Percentiles rank a stretch among this genome's conserved stretches.
Conservation (phyloP, 2,888 invertebrate genomes). For the Pandemis corylana region DNA sequence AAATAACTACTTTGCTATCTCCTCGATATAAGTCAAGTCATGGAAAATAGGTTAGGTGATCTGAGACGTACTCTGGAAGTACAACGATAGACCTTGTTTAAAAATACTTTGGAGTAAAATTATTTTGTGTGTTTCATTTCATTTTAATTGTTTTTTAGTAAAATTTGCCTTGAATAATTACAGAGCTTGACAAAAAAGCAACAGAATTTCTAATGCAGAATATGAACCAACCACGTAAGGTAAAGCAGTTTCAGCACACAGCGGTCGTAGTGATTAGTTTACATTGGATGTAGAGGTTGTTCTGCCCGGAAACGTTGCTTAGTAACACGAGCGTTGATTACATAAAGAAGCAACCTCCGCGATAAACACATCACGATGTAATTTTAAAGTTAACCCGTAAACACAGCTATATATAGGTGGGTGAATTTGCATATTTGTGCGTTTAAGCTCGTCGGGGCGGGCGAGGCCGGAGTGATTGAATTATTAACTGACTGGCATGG, state of each 20-base stretch:
- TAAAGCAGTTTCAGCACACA: neutral
- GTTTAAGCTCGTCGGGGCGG: conserved; percentile 58
- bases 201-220: neutral
- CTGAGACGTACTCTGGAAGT: too few relatives aligned
- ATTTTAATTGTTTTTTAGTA: too few relatives aligned
- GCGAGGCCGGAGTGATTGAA: conserved; percentile 73
- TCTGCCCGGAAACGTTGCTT: conserved; percentile 12
- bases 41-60: too few relatives aligned
- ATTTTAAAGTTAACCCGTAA: conserved; percentile 67
- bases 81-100: too few relatives aligned
- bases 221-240: neutral
- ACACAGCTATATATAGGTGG: conserved; percentile 51
- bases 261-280: conserved; percentile 9
- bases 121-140: too few relatives aligned
- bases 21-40: too few relatives aligned
- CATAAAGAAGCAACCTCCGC: conserved; percentile 51
- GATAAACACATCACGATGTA: conserved; percentile 61
- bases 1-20: too few relatives aligned
- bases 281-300: conserved; percentile 1
- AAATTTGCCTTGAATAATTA: neutral
- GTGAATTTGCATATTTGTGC: conserved; percentile 76
- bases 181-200: neutral
- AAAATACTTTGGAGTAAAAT: too few relatives aligned
- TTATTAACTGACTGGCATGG: conserved; percentile 74
- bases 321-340: conserved; percentile 23